These are phyloP conservation scores for Actenoides hombroni DNA, from an alignment of 2,113 vertebrate species.

Conservation along the genomic window DNA sequence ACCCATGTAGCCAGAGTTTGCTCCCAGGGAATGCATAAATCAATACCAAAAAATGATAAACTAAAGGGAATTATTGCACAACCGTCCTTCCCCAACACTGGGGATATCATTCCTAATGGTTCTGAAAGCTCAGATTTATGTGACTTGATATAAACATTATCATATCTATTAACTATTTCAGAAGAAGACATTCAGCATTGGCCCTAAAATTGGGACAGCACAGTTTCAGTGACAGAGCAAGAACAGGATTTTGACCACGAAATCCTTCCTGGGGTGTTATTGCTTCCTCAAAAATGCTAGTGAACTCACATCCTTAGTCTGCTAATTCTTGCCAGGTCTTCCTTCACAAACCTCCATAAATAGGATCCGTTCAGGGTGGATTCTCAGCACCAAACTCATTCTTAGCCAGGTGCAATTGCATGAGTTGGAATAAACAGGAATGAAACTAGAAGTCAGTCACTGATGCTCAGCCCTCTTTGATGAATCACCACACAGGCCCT, in stretches of 20 bases:
- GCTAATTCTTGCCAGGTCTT: neutral
- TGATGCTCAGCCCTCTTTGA: neutral
- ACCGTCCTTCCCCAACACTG: neutral
- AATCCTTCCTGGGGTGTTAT: neutral
- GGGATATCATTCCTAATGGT: neutral
- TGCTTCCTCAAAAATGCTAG: neutral
- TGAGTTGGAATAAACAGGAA: neutral
- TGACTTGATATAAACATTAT: neutral
- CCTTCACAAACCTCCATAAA: neutral
- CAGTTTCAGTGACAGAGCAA: neutral
- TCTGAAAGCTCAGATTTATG: slow-evolving; percentile 28
- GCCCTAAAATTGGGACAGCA: neutral
- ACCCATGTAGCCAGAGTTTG: neutral
- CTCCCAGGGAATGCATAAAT: neutral
- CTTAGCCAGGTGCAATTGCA: neutral
- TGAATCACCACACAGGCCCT: neutral
- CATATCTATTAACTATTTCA: neutral
- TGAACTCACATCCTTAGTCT: neutral
- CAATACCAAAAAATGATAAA: neutral
- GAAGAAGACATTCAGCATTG: neutral
- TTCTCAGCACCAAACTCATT: neutral
- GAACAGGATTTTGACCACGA: neutral
- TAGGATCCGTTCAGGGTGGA: neutral
- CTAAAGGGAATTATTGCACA: neutral
- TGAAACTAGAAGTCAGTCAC: neutral